phyloP scores from a whole-genome alignment of 2,888 invertebrate genomes.

The Callyntrura sp. region DNA sequence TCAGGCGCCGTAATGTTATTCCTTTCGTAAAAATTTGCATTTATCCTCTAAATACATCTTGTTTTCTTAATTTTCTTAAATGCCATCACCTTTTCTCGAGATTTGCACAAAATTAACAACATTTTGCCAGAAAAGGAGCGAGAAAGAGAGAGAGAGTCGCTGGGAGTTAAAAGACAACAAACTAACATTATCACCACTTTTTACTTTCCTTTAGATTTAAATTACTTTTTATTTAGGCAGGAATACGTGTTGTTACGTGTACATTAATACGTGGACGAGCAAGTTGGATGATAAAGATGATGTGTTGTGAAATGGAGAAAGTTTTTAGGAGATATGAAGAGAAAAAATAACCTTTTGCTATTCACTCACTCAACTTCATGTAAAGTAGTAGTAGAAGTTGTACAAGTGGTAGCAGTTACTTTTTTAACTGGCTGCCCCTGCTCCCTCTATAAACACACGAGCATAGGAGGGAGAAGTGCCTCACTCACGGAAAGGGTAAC shows the following conservation, averaged over 20 bases:
- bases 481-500: not conserved
- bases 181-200: constrained; percentile 24
- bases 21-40: constrained; percentile 15
- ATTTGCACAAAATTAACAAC: constrained; percentile 41
- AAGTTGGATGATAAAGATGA: constrained; percentile 20
- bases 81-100: not conserved
- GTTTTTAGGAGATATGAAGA: not conserved
- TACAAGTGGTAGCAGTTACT: not conserved
- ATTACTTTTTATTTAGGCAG: constrained; percentile 11
- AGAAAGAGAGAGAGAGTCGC: not conserved
- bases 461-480: not conserved
- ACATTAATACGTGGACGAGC: not conserved
- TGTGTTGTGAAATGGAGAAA: constrained; percentile 53
- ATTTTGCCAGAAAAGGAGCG: not conserved
- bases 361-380: not conserved
- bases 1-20: not conserved
- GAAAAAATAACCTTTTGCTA: constrained; percentile 34
- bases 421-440: too few species aligned
- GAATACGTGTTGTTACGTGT: not conserved
- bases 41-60: constrained; percentile 27
- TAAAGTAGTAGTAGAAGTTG: not conserved
- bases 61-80: constrained; percentile 53
- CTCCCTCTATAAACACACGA: not conserved
- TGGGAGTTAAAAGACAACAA: constrained; percentile 22
- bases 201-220: constrained; percentile 36